Base-by-base conservation (phyloP, 2,888 invertebrate species). In the Platypus cylindrus region DNA sequence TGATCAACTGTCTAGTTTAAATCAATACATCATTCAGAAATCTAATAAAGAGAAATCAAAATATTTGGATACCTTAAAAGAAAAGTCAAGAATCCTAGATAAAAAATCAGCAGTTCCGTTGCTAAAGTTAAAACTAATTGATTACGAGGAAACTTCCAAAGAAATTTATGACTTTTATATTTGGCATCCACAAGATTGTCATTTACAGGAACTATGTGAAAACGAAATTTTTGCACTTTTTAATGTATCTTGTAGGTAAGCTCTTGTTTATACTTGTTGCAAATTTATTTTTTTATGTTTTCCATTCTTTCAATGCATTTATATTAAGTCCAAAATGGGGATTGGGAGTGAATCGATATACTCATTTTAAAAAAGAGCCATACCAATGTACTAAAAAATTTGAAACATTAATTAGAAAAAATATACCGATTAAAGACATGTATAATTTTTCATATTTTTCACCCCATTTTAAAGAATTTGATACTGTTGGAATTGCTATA, bases 401-500 rank as follows among this genome's bases (percentile, higher is more conserved):
- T 33, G 40, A 43, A 13, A 51, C 48, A 43, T 50, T 49, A 17
- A 48, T 47, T 30, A 48, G 62, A 24, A 49, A 45, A 31, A 22
- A 56, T 9, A 45, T 57, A 12, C 49, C 56, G n/a, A 66, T 77
- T 35, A 56, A 58, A 44, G 65, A 70, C 37, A 48, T 73, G 15
- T 41, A 45, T 3, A 46, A 52, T 12, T 32, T 45, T 12, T 53
- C 49, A 25, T 64, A 65, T 42, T 51, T 31, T 34, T 22, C 3
- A 12, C 66, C 70, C 3, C 40, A 54, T 7, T 77, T 74, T 51
- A 71, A 73, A 40, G 85, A 85, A 65, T 66, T 83, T 43, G 85
- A 86, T 59, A 73, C 77, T 7, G 69, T 76, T 3, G 85, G 84
- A 2, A 48, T 81, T 2, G 66, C 84, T 23, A 65, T 78, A 15